Conservation (phyloP, 2,888 invertebrate species). For the Drosophila stalkeri region DNA sequence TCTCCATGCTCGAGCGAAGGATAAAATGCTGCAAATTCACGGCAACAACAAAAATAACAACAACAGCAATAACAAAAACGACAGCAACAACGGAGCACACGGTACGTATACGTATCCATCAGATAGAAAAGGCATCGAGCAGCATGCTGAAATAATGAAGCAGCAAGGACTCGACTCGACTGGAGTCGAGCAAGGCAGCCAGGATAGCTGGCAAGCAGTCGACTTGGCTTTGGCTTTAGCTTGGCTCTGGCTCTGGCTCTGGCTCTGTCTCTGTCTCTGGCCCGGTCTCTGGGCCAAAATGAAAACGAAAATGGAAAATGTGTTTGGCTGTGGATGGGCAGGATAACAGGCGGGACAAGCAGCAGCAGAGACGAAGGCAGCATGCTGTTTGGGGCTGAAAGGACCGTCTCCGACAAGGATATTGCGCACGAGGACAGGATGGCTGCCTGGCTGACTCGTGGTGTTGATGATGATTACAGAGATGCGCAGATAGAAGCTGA, state of each 20-base stretch:
- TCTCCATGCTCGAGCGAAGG: slow-evolving; percentile 68
- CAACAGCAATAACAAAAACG: slow-evolving; percentile 20
- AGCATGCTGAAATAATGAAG: slow-evolving; percentile 81
- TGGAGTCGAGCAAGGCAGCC: slow-evolving; percentile 31
- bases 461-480: slow-evolving; percentile 80
- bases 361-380: slow-evolving; percentile 1
- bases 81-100: slow-evolving; percentile 58
- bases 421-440: slow-evolving; percentile 81
- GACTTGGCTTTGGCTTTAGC: slow-evolving; percentile 42
- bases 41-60: slow-evolving; percentile 59
- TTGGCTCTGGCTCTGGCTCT: slow-evolving; percentile 17
- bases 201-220: slow-evolving; percentile 44
- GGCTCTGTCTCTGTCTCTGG: slow-evolving; percentile 41
- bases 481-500: slow-evolving; percentile 76
- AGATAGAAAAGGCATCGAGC: slow-evolving; percentile 81
- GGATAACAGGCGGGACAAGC: slow-evolving; percentile 7
- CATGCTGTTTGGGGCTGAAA: slow-evolving; percentile 36
- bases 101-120: slow-evolving; percentile 81
- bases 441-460: slow-evolving; percentile 72
- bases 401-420: slow-evolving; percentile 69
- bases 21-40: slow-evolving; percentile 81
- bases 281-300: slow-evolving; percentile 64
- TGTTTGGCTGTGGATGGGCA: slow-evolving; percentile 40
- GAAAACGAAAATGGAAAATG: slow-evolving; percentile 81
- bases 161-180: slow-evolving; percentile 75